Percentiles rank a stretch among this genome's conserved stretches.
Conservation (phyloP, 1,140 invertebrate genomes). For the Drosophila ananassae region DNA sequence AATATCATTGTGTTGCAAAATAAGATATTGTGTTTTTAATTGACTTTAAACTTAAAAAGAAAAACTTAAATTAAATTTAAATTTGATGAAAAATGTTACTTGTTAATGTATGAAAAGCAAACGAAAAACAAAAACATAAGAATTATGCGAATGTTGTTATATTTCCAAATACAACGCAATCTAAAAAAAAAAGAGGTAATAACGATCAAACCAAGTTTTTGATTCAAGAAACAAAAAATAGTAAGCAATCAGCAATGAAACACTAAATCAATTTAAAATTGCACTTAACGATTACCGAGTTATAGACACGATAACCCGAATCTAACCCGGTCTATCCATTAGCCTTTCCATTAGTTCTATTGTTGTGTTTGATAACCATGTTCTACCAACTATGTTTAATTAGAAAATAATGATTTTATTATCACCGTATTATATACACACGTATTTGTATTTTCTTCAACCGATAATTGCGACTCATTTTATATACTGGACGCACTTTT, state of each 20-base stretch:
- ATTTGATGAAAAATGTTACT: constrained; percentile 63
- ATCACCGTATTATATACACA: constrained; percentile 21
- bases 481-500: constrained; percentile 60
- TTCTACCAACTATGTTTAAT: constrained; percentile 40
- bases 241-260: constrained; percentile 59
- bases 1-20: constrained; percentile 70
- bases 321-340: constrained; percentile 13
- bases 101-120: constrained; percentile 74
- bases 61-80: background rate
- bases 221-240: constrained; percentile 57
- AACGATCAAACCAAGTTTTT: constrained; percentile 55
- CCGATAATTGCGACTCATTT: constrained; percentile 49
- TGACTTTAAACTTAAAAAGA: constrained; percentile 25
- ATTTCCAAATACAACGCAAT: constrained; percentile 65
- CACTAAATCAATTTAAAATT: constrained; percentile 37
- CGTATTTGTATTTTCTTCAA: constrained; percentile 22
- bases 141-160: constrained; percentile 60
- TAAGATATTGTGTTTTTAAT: constrained; percentile 62
- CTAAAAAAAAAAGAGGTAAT: constrained; percentile 33
- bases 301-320: background rate
- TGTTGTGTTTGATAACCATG: constrained; percentile 46
- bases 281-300: constrained; percentile 30
- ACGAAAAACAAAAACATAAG: constrained; percentile 32
- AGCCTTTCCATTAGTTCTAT: constrained; percentile 28
- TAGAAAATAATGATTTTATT: constrained; percentile 34